A percentile compares a stretch with the other conserved stretches of the same genome.
phyloP scores from a whole-genome alignment of 2,888 invertebrate species.

The Caradrina clavipalpis region DNA sequence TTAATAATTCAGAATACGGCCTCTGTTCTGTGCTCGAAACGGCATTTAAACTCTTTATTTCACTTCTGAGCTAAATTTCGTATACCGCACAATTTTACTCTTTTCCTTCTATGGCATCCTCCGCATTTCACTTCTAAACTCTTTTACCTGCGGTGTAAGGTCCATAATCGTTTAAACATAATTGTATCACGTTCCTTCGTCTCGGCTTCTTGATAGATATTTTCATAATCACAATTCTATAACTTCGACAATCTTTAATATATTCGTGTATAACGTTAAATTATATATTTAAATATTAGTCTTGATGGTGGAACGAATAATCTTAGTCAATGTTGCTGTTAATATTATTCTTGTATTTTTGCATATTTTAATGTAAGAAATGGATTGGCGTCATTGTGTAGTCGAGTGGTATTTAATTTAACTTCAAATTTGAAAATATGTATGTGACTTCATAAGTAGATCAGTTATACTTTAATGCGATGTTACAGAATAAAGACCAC shows the following conservation, averaged over 20 bases:
- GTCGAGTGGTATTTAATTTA: conserved; percentile 26
- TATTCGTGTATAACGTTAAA: conserved; percentile 42
- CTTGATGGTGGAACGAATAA: conserved; percentile 35
- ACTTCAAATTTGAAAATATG: conserved; percentile 14
- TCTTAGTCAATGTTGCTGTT: conserved; percentile 47
- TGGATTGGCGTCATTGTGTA: conserved; percentile 25
- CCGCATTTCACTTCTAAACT: conserved; percentile 17
- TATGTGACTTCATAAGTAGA: conserved; percentile 27
- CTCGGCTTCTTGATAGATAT: conserved; percentile 62
- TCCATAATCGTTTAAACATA: conserved; percentile 9
- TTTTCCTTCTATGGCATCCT: conserved; percentile 23
- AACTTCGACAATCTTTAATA: conserved; percentile 49
- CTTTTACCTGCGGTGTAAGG: conserved; percentile 5
- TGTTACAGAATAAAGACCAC: conserved; percentile 6
- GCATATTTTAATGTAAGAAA: conserved; percentile 42
- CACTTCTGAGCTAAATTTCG: conserved; percentile 11
- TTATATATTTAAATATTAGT: conserved; percentile 40
- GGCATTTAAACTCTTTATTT: conserved; percentile 39
- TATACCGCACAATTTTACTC: conserved; percentile 27
- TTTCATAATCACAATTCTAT: conserved; percentile 71
- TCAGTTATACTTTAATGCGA: conserved; percentile 7
- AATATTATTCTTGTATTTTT: conserved; percentile 53
- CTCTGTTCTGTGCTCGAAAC: conserved; percentile 28
- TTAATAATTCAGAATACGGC: not conserved
- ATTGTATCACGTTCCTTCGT: conserved; percentile 55